These are phyloP conservation scores for Drosophila azteca DNA, from an alignment of 1,140 invertebrate genomes.

Conservation along the genomic window DNA sequence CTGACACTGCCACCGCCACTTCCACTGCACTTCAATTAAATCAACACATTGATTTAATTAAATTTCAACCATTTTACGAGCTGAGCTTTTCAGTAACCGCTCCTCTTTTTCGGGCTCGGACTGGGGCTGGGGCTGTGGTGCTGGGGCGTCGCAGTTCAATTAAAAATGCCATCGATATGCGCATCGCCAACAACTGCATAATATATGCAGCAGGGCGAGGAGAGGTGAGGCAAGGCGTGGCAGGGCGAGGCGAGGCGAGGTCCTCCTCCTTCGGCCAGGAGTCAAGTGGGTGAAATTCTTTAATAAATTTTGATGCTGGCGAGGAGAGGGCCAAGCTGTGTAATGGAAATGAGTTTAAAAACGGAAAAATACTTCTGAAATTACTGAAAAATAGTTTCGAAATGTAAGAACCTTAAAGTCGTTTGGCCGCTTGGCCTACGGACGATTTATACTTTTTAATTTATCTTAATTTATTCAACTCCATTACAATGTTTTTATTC, in stretches of 20 bases:
- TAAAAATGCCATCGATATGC: constrained; percentile 76
- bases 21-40: constrained; percentile 65
- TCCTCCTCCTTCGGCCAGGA: constrained; percentile 19
- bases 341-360: too few relatives aligned
- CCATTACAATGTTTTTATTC: too few relatives aligned
- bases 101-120: neutral
- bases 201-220: constrained; percentile 52
- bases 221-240: constrained; percentile 13
- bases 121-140: neutral
- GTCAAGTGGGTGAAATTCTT: constrained; percentile 1
- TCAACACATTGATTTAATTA: constrained; percentile 78
- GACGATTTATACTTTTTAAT: too few relatives aligned
- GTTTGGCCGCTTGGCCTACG: too few relatives aligned
- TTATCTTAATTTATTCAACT: too few relatives aligned
- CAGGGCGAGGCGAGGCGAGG: constrained; percentile 13
- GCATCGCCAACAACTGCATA: constrained; percentile 50
- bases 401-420: too few relatives aligned
- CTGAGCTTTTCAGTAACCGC: neutral
- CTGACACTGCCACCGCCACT: neutral
- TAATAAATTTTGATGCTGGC: constrained; percentile 4
- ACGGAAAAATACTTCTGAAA: too few relatives aligned
- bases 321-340: too few relatives aligned
- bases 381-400: too few relatives aligned
- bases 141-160: constrained; percentile 47
- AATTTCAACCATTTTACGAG: constrained; percentile 49